Evolutionary conservation across 2,888 invertebrate species (phyloP).

Genomic region (Actias luna): DNA sequence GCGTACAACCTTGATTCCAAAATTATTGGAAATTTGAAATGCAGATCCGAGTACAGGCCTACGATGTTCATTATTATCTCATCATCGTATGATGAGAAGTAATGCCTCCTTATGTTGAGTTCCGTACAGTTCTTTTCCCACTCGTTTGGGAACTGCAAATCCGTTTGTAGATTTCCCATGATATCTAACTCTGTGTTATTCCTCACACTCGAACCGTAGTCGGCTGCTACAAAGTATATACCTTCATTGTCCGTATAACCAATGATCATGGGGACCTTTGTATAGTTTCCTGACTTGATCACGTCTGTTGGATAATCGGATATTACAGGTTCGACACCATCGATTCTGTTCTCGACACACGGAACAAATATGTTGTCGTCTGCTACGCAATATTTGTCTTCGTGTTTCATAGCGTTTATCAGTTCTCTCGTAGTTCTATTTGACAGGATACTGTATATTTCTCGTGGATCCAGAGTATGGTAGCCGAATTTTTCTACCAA

Average conservation of each 20-base stretch:
- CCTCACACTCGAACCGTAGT: constrained; percentile 58
- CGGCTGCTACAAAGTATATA: constrained; percentile 62
- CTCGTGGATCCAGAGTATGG: constrained; percentile 56
- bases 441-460: constrained; percentile 60
- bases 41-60: constrained; percentile 66
- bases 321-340: constrained; percentile 61
- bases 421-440: constrained; percentile 55
- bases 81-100: constrained; percentile 57
- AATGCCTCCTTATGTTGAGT: constrained; percentile 49
- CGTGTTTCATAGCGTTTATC: constrained; percentile 51
- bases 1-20: constrained; percentile 62
- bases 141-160: constrained; percentile 59
- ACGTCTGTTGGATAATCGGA: constrained; percentile 58
- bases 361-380: constrained; percentile 63
- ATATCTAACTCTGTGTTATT: constrained; percentile 43
- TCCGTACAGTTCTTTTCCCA: constrained; percentile 52
- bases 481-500: constrained; percentile 65
- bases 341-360: constrained; percentile 61
- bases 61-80: constrained; percentile 70
- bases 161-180: constrained; percentile 46
- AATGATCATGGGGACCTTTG: constrained; percentile 71
- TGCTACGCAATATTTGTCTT: constrained; percentile 61
- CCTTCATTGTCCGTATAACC: constrained; percentile 72
- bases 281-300: constrained; percentile 62
- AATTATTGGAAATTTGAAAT: constrained; percentile 66